phyloP scores from a whole-genome alignment of 2,888 invertebrate species.

The Drosophila nr. perissopoda region DNA sequence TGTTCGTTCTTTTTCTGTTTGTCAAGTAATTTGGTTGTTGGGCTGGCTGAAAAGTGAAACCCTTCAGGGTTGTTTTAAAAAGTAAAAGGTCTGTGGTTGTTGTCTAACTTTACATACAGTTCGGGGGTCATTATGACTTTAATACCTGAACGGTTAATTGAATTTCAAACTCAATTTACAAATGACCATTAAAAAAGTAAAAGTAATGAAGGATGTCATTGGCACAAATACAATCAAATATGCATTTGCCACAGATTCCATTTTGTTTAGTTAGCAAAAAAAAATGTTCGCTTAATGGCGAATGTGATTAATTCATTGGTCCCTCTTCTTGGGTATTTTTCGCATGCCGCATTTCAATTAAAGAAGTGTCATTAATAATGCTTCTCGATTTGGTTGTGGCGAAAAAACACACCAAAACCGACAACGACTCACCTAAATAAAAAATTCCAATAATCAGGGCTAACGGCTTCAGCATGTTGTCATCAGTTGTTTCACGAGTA shows the following conservation, averaged over 20 bases:
- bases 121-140: not conserved
- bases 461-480: constrained; percentile 78
- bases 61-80: not conserved
- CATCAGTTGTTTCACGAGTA: constrained; percentile 65
- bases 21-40: not conserved
- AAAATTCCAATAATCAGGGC: constrained; percentile 79
- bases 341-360: constrained; percentile 61
- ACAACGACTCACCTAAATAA: constrained; percentile 77
- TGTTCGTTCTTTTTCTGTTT: not conserved
- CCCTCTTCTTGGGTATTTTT: constrained; percentile 30
- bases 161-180: constrained; percentile 24
- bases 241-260: constrained; percentile 27
- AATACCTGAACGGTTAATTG: not conserved
- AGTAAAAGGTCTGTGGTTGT: not conserved
- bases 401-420: constrained; percentile 8
- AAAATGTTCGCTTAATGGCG: constrained; percentile 42
- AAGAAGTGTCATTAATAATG: constrained; percentile 60
- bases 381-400: constrained; percentile 2
- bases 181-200: constrained; percentile 9
- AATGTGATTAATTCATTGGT: constrained; percentile 60
- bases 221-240: constrained; percentile 26
- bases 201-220: not conserved
- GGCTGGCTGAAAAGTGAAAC: not conserved
- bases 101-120: not conserved
- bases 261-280: constrained; percentile 36